phyloP scores from a whole-genome alignment of 2,888 invertebrate species.

The Chalcosyrphus nemorum region DNA sequence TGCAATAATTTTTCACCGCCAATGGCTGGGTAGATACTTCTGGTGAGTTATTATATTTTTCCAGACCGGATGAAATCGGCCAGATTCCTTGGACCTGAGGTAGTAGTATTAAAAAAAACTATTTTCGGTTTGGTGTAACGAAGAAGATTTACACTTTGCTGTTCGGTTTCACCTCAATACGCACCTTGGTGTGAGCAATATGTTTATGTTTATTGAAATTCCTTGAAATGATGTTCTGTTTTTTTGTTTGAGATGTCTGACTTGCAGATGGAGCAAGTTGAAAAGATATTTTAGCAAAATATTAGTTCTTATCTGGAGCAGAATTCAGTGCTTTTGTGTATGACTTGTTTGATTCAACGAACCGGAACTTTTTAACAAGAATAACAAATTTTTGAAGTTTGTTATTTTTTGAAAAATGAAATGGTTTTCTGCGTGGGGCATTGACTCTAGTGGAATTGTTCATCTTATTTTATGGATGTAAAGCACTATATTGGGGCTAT shows the following conservation, averaged over 20 bases:
- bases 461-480: too few relatives aligned
- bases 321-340: constrained; percentile 1
- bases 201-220: constrained; percentile 50
- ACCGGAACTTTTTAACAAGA: constrained; percentile 28
- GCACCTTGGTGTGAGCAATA: constrained; percentile 19
- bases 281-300: constrained; percentile 53
- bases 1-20: constrained; percentile 48
- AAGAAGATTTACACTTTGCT: constrained; percentile 19
- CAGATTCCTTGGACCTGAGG: not conserved
- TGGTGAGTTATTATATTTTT: constrained; percentile 29
- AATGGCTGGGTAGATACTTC: not conserved
- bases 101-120: constrained; percentile 32
- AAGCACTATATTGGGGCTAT: too few relatives aligned
- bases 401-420: not conserved
- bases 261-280: constrained; percentile 37
- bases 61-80: constrained; percentile 25
- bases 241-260: constrained; percentile 29
- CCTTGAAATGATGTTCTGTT: constrained; percentile 13
- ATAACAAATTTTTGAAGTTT: not conserved
- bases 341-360: constrained; percentile 24
- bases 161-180: constrained; percentile 28
- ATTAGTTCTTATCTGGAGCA: constrained; percentile 30
- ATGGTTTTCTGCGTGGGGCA: not conserved
- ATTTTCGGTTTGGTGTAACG: constrained; percentile 38
- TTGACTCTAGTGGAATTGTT: too few relatives aligned